Evolutionary conservation across 1,140 invertebrate genomes (phyloP), one percentile per base, ranked within the genome.

Genomic region (Atta colombica): DNA sequence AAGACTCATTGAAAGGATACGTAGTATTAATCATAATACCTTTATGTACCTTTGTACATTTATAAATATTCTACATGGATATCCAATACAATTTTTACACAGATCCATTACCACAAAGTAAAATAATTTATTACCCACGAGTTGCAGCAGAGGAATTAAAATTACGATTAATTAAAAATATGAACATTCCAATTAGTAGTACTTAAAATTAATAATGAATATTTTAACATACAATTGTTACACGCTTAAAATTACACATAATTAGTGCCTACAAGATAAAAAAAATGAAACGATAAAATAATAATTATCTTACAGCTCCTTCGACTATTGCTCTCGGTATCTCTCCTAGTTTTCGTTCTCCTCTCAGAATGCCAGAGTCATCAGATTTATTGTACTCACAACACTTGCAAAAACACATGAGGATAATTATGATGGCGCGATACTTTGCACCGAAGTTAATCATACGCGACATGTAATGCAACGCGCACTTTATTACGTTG

Each of bases 371-470:
- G 39, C 39, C 39, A 49, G 35, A 16, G 39, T 49, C 66, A 49
- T 69, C 39, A 69, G 45, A 69, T 69, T 69, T 45, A 31, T 68
- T 35, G 66, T 39, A 69, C 66, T 69, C 39, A 28, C 39, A 69
- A 69, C 66, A 49, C 10, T 49, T 21, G 12, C 39, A 39, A 25
- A 49, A 69, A 51, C 14, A 8, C 39, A 49, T 21, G 66, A n/a
- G 12, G 5, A 69, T 69, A 69, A 69, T 69, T 69, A 69, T n/a
- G n/a, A 25, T 69, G 21, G 39, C 39, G 39, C 39, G 39, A 69
- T 69, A 49, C 66, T 49, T 49, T 49, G 39, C 12, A 68, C n/a
- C 39, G 14, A 69, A 69, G 66, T 69, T 69, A 69, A 69, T 69
- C 39, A 69, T 51, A 69, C 21, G 66, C 66, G 66, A 49, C 39